Evolutionary conservation across 2,113 vertebrate genomes (phyloP).

Genomic region (Petrocephalus microphthalmus): DNA sequence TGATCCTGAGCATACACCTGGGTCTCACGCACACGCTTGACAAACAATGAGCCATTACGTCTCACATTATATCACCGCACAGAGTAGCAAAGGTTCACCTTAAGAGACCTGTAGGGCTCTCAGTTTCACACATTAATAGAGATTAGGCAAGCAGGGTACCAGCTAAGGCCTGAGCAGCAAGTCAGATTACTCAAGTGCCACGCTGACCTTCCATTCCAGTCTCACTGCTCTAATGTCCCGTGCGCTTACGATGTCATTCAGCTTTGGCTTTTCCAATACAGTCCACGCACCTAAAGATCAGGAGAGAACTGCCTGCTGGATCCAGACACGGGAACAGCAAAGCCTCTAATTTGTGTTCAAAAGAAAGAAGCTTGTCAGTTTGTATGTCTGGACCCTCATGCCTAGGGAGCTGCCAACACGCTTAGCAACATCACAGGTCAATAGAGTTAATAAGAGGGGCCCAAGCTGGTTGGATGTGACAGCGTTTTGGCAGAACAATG

Average conservation of each 20-base stretch:
- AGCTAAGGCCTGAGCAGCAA: not conserved
- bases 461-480: not conserved
- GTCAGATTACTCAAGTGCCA: not conserved
- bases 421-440: not conserved
- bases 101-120: not conserved
- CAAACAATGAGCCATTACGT: not conserved
- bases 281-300: not conserved
- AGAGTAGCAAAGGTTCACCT: not conserved
- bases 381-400: not conserved
- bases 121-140: not conserved
- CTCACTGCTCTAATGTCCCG: not conserved
- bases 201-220: not conserved
- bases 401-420: not conserved
- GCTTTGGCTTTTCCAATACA: not conserved
- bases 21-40: not conserved
- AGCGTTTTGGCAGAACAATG: not conserved
- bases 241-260: not conserved
- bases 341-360: not conserved
- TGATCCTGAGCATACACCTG: not conserved
- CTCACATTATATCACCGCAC: not conserved
- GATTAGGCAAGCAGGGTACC: not conserved
- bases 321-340: not conserved
- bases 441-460: not conserved
- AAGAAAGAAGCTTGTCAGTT: not conserved
- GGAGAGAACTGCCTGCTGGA: not conserved